A percentile compares a stretch with the other conserved stretches of the same genome.
phyloP scores from a whole-genome alignment of 2,888 invertebrate genomes.

The Torymus auratus region DNA sequence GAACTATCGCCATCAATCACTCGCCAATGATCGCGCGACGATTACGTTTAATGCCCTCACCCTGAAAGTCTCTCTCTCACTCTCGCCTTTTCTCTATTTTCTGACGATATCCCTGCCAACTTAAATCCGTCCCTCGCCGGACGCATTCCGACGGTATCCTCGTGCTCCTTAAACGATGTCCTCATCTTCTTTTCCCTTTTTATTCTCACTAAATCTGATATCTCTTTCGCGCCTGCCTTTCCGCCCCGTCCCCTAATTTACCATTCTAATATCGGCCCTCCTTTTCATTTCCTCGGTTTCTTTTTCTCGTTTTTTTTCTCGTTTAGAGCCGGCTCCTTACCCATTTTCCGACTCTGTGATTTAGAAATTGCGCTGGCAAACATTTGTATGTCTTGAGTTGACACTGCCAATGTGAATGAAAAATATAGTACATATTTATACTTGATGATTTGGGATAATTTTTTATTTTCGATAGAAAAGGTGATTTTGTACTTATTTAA shows the following conservation, averaged over 20 bases:
- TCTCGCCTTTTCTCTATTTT: neutral
- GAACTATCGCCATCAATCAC: constrained; percentile 45
- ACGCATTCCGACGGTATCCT: too few species aligned
- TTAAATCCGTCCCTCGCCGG: neutral
- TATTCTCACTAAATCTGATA: constrained; percentile 46
- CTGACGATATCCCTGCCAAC: constrained; percentile 23
- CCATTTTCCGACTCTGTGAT: too few species aligned
- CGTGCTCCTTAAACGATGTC: constrained; percentile 22
- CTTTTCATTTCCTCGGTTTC: constrained; percentile 26
- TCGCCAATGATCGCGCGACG: constrained; percentile 32
- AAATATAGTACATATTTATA: too few species aligned
- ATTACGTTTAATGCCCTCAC: constrained; percentile 33
- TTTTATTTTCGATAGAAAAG: too few species aligned
- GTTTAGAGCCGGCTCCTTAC: neutral
- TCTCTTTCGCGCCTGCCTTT: constrained; percentile 1
- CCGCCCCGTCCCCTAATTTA: constrained; percentile 35
- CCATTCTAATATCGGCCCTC: constrained; percentile 45
- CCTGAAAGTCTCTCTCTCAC: neutral
- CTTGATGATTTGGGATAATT: too few species aligned
- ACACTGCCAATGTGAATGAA: too few species aligned
- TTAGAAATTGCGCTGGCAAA: too few species aligned
- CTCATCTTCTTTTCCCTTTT: constrained; percentile 9
- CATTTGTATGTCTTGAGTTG: too few species aligned
- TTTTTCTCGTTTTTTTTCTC: neutral
- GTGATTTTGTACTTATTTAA: too few species aligned